A percentile compares a stretch with the other conserved stretches of the same genome.
These are phyloP conservation scores for Astyanax mexicanus DNA, from an alignment of 2,797 vertebrate species.

Conservation along the genomic window DNA sequence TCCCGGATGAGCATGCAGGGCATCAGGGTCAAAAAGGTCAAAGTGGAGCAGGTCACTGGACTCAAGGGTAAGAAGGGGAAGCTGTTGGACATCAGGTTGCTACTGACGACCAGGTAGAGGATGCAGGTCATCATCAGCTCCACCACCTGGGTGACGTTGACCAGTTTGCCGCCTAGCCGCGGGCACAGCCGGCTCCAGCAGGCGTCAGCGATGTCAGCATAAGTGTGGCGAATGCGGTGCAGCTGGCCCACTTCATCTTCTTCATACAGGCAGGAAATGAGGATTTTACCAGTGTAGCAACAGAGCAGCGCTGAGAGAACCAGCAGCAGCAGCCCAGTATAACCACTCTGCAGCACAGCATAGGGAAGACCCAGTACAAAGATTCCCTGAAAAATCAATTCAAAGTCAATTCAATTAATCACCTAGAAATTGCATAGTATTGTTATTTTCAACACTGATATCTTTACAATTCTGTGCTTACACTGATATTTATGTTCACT, in stretches of 20 bases:
- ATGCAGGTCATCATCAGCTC: conserved; percentile 98
- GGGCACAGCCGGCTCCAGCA: conserved; percentile 93
- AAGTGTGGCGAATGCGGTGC: conserved; percentile 93
- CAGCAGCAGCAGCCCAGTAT: conserved; percentile 95
- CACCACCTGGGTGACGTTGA: conserved; percentile 95
- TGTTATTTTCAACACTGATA: no score
- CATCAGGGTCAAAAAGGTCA: conserved; percentile 87
- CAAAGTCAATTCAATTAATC: no score
- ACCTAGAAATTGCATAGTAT: no score
- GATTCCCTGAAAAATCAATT: conserved; percentile 85
- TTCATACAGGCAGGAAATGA: conserved; percentile 94
- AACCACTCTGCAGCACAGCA: conserved; percentile 95
- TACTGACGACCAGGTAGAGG: conserved; percentile 95
- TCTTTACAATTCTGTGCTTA: no score
- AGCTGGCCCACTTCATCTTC: conserved; percentile 92
- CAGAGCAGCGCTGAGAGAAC: conserved; percentile 95
- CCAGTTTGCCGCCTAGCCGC: conserved; percentile 87
- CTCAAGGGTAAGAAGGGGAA: conserved; percentile 84
- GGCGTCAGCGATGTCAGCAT: conserved; percentile 94
- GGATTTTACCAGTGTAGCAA: conserved; percentile 97
- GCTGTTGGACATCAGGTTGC: conserved; percentile 96
- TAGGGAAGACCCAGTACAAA: conserved; percentile 96
- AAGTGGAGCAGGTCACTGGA: conserved; percentile 93
- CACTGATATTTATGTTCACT: no score
- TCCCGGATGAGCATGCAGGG: conserved; percentile 94